These are phyloP conservation scores for Colletes latitarsis DNA, from an alignment of 1,140 invertebrate species.

Conservation along the genomic window DNA sequence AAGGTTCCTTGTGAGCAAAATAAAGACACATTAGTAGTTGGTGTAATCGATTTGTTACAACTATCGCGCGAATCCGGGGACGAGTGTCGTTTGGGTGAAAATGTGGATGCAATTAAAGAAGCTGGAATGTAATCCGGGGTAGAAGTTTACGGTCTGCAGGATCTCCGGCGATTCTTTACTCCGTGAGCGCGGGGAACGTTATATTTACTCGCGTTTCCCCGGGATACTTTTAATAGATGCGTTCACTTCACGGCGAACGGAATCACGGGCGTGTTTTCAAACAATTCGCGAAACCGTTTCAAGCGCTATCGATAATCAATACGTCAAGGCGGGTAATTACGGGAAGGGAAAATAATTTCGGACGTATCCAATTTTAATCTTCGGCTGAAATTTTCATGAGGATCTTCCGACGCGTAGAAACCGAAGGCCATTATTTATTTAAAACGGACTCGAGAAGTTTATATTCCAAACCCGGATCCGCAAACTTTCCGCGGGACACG, in stretches of 20 bases:
- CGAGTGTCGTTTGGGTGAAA: background rate
- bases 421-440: conserved; percentile 13
- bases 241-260: conserved; percentile 20
- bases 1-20: too few species aligned
- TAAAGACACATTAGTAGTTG: too few species aligned
- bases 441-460: background rate
- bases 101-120: conserved; percentile 8
- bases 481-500: background rate
- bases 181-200: background rate
- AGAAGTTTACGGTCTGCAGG: background rate
- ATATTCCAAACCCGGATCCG: background rate
- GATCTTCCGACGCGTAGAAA: background rate
- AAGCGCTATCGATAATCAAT: conserved; percentile 32
- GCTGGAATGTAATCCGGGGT: background rate
- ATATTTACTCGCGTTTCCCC: background rate
- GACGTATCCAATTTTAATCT: conserved; percentile 26
- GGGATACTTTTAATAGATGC: background rate
- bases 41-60: too few species aligned
- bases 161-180: conserved; percentile 7
- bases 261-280: conserved; percentile 2
- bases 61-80: too few species aligned
- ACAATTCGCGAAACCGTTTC: background rate
- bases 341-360: conserved; percentile 10
- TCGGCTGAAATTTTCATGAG: conserved; percentile 28
- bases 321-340: conserved; percentile 42